A percentile compares a stretch with the other conserved stretches of the same genome.
Conservation (phyloP, 2,113 vertebrate genomes). For the Rhynchomys soricoides region DNA sequence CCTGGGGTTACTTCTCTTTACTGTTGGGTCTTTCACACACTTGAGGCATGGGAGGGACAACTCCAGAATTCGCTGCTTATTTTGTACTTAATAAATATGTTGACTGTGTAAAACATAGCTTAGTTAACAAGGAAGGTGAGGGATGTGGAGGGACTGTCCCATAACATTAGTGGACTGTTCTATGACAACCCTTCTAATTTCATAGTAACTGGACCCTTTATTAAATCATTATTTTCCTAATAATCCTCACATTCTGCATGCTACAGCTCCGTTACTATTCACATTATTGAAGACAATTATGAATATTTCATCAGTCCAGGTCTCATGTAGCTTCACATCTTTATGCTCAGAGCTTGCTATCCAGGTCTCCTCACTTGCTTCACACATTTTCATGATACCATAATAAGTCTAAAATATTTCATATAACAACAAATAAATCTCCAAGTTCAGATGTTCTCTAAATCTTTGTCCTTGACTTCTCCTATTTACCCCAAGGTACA, state of each 20-base stretch:
- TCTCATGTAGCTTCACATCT: not conserved
- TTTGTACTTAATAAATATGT: too few relatives aligned
- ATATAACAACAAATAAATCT: not conserved
- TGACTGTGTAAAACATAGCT: not conserved
- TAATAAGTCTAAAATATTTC: not conserved
- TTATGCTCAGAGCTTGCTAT: not conserved
- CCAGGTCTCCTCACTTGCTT: not conserved
- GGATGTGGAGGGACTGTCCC: not conserved
- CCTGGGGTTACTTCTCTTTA: not conserved
- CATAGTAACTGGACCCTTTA: not conserved
- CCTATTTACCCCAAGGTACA: rapidly evolving
- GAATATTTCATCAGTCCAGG: not conserved
- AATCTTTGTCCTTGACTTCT: not conserved
- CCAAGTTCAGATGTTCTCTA: not conserved
- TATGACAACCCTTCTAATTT: not conserved
- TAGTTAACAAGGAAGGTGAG: not conserved
- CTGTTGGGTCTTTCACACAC: not conserved
- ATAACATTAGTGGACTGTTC: not conserved
- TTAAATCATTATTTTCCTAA: not conserved
- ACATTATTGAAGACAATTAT: not conserved
- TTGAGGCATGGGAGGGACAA: not conserved
- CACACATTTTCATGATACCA: not conserved
- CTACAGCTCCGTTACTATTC: not conserved
- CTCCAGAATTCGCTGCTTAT: not conserved
- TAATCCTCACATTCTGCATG: not conserved